Percentiles rank a stretch among this genome's conserved stretches.
These are phyloP conservation scores for Artibeus jamaicensis DNA, from an alignment of 2,797 vertebrate species.

Conservation along the genomic window DNA sequence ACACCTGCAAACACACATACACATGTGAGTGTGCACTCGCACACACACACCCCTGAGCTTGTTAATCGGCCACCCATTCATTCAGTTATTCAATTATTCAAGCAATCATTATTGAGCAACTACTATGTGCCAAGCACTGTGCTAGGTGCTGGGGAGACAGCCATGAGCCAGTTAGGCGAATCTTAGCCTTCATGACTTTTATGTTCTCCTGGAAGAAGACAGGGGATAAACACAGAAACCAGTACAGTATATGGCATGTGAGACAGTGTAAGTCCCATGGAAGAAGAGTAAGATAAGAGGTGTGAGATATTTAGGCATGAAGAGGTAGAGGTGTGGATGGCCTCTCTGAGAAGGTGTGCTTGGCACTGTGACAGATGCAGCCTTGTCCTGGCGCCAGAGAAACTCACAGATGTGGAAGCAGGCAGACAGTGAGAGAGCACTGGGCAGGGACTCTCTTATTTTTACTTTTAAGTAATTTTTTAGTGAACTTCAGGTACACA, in stretches of 20 bases:
- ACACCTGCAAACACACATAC: background rate
- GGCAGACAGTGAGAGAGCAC: background rate
- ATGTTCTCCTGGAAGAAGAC: background rate
- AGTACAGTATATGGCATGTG: too few relatives aligned
- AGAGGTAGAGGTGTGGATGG: background rate
- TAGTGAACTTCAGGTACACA: background rate
- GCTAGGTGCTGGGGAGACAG: background rate
- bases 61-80: background rate
- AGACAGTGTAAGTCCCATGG: rapidly evolving
- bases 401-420: background rate
- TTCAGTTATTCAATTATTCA: background rate
- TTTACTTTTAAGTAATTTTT: background rate
- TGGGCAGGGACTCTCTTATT: background rate
- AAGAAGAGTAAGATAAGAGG: background rate
- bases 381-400: background rate
- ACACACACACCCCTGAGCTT: background rate
- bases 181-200: background rate
- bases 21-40: background rate
- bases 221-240: background rate
- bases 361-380: rapidly evolving
- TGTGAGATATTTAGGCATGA: background rate
- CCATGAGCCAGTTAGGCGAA: background rate
- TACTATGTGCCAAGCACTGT: background rate
- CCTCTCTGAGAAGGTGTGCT: background rate
- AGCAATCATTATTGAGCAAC: background rate